Base-by-base conservation (phyloP, 2,797 vertebrate genomes). In the Chrysolophus pictus region DNA sequence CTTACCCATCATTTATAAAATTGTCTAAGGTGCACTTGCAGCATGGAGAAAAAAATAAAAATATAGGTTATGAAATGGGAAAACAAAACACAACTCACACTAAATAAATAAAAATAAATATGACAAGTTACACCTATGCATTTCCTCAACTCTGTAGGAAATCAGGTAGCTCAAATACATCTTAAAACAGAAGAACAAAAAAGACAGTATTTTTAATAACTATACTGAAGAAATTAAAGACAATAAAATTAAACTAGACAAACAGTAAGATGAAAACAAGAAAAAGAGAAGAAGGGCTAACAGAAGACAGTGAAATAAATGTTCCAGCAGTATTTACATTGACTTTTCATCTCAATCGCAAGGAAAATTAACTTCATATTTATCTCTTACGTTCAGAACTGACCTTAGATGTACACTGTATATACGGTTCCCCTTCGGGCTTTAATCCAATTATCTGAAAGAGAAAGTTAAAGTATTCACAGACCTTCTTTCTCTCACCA, bases 361-460 rank as follows among this genome's bases (percentile, higher is more conserved):
- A 72, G 37, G 35, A 77, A 82, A 88, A 78, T 51, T 42, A 79
- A 60, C 42, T 24, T 35, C 39, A 76, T n/a, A 7, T 13, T 69
- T 84, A 77, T 47, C 91, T 92, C 70, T 91, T 75, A 83, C 62
- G 64, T 93, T 95, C 91, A 88, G 68, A 90, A 96, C 96, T 98
- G 96, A 99, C 99, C 99, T 99, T 99, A 65, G 97, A 53, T 29
- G 68, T 88, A 82, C 99, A 99, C 5, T 95, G 87, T 97, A 99
- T 98, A 78, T 62, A 97, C 31, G 99, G 99, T 10, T 97, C 88
- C 95, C 98, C 99, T 91, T 92, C 35, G 44, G 99, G 99, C 78
- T 97, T 98, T 92, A 99, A 98, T 93, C 98, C 99, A 94, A 99
- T 99, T 94, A 99, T 97, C 99, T 99, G 95, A 67, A 93, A 60